phyloP scores from a whole-genome alignment of 37 sponge, comb jelly and placozoan species.

The Agelas oroides region DNA sequence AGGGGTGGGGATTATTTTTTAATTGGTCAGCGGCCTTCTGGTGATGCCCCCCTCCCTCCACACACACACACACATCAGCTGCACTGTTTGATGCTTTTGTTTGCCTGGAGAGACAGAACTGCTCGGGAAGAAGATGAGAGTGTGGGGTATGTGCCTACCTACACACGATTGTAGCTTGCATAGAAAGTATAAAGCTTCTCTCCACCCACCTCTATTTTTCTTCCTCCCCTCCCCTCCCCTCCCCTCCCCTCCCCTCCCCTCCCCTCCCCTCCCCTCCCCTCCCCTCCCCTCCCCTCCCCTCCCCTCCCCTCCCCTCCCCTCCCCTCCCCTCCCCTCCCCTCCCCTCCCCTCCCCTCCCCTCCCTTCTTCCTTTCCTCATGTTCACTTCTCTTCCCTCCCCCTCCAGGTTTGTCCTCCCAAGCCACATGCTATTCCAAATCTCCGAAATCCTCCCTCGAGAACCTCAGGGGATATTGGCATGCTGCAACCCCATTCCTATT shows the following conservation, averaged over 20 bases:
- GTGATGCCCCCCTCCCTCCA: not conserved
- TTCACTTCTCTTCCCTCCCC: not conserved
- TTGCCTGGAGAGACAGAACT: conserved; percentile 80
- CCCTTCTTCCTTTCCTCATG: no score
- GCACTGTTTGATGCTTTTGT: conserved; percentile 69
- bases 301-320: not conserved
- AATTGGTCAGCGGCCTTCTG: not conserved
- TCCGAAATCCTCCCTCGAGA: conserved; percentile 85
- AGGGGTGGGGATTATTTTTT: not conserved
- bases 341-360: no score
- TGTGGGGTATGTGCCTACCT: conserved; percentile 45
- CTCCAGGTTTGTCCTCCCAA: conserved; percentile 86
- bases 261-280: no score
- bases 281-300: no score
- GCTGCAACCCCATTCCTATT: conserved; percentile 93
- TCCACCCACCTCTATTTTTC: no score
- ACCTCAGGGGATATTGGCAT: conserved; percentile 88
- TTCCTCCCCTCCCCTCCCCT: no score
- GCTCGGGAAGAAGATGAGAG: conserved; percentile 96
- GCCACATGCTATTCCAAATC: conserved; percentile 97
- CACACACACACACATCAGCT: conserved; percentile 45
- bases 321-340: not conserved
- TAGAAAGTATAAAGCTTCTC: no score
- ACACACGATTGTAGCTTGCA: conserved; percentile 10
- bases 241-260: no score